phyloP scores from a whole-genome alignment of 2,888 invertebrate genomes.

The Julus scandinavius region DNA sequence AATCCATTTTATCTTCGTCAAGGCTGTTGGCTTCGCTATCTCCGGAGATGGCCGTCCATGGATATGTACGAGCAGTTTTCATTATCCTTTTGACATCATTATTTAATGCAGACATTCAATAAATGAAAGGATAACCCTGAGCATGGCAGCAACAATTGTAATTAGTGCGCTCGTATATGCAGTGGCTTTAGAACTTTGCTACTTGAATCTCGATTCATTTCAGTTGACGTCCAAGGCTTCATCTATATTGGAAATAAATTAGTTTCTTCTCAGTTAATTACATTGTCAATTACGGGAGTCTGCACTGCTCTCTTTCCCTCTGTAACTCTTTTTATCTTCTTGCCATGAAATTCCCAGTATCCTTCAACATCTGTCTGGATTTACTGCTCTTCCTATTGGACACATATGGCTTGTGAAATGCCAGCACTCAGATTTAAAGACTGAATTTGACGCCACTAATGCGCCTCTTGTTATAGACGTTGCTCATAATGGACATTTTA shows the following conservation, averaged over 20 bases:
- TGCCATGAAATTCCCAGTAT: neutral
- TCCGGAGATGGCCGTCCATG: neutral
- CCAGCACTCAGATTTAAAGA: neutral
- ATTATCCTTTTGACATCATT: conserved; percentile 30
- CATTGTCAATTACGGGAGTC: neutral
- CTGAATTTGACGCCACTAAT: neutral
- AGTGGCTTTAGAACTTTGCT: neutral
- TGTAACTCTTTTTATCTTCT: neutral
- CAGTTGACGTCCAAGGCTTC: neutral
- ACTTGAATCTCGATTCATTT: neutral
- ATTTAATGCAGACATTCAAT: conserved; percentile 30
- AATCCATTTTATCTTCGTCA: neutral
- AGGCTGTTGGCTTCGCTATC: neutral
- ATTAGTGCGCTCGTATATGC: neutral
- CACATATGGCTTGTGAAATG: neutral
- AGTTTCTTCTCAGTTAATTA: conserved; percentile 39
- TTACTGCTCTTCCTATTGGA: neutral
- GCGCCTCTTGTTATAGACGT: neutral
- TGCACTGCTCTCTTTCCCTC: neutral
- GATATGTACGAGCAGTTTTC: conserved; percentile 13
- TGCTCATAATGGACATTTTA: neutral
- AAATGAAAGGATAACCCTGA: conserved; percentile 33
- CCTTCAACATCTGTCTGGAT: neutral
- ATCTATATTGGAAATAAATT: conserved; percentile 13
- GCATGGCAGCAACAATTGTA: conserved; percentile 18